Conservation (phyloP, 2,113 vertebrate genomes). For the Trogon surrucura region DNA sequence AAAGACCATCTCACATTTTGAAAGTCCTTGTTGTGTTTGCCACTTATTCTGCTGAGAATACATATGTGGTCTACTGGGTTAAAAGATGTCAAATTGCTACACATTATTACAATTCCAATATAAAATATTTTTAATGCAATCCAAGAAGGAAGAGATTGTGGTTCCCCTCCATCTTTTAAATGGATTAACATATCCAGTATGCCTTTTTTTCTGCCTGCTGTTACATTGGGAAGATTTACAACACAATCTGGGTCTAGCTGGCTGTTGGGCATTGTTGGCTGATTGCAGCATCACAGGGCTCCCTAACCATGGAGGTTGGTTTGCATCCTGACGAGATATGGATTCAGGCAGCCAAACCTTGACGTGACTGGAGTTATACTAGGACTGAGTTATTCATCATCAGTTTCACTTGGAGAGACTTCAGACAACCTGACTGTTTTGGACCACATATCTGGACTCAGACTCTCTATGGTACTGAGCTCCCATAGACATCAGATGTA, state of each 20-base stretch:
- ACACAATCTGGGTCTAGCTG: background rate
- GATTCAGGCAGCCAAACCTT: background rate
- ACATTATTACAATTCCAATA: conserved; percentile 29
- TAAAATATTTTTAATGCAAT: conserved; percentile 58
- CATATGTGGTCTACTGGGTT: background rate
- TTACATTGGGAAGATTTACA: background rate
- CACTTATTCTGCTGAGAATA: conserved; percentile 58
- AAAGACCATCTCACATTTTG: conserved; percentile 28
- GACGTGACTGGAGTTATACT: background rate
- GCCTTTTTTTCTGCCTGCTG: background rate
- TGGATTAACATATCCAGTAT: conserved; percentile 32
- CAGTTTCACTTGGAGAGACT: background rate
- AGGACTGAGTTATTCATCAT: background rate
- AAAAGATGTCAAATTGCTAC: conserved; percentile 53
- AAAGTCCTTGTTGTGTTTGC: conserved; percentile 49
- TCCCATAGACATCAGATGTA: background rate
- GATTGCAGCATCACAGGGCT: background rate
- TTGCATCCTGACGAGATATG: background rate
- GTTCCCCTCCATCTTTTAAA: conserved; percentile 1
- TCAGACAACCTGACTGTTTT: background rate
- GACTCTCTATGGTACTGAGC: background rate
- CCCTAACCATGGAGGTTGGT: background rate
- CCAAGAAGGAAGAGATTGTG: conserved; percentile 14
- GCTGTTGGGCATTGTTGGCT: background rate
- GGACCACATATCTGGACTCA: background rate